Percentiles rank a stretch among this genome's conserved stretches.
phyloP scores from a whole-genome alignment of 2,113 vertebrate species.

The Bufo gargarizans region DNA sequence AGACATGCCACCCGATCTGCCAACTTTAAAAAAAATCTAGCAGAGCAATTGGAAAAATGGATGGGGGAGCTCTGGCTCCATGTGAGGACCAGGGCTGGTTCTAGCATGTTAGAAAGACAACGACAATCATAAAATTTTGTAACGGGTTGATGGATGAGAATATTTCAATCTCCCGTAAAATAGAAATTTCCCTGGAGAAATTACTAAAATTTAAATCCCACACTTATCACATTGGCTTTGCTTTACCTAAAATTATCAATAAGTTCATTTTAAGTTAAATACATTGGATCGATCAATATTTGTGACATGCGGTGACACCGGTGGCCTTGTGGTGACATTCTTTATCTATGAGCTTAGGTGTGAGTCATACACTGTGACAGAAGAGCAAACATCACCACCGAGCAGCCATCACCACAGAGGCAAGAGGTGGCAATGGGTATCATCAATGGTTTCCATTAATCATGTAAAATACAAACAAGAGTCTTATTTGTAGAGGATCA shows the following conservation, averaged over 20 bases:
- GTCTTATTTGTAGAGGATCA: not conserved
- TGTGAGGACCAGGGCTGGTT: no score
- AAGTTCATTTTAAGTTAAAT: not conserved
- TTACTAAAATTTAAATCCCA: not conserved
- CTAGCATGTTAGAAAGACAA: no score
- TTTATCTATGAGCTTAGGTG: not conserved
- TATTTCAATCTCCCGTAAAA: not conserved
- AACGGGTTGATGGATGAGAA: no score
- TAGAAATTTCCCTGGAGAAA: not conserved
- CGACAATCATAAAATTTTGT: no score
- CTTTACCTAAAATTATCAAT: not conserved
- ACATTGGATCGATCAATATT: not conserved
- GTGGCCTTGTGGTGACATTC: constrained; percentile 12
- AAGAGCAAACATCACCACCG: constrained; percentile 29
- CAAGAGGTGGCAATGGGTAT: not conserved
- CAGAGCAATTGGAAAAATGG: no score
- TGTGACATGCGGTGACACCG: not conserved
- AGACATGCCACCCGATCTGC: no score
- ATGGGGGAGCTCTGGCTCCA: no score
- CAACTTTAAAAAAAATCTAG: no score
- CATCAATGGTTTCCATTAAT: not conserved
- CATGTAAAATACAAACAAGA: not conserved
- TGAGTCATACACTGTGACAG: constrained; percentile 34
- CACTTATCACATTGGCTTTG: not conserved
- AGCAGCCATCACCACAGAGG: not conserved